Evolutionary conservation across 2,113 vertebrate species (phyloP), one percentile per base, ranked within the genome.

Genomic region (Cyprinodon variegatus): DNA sequence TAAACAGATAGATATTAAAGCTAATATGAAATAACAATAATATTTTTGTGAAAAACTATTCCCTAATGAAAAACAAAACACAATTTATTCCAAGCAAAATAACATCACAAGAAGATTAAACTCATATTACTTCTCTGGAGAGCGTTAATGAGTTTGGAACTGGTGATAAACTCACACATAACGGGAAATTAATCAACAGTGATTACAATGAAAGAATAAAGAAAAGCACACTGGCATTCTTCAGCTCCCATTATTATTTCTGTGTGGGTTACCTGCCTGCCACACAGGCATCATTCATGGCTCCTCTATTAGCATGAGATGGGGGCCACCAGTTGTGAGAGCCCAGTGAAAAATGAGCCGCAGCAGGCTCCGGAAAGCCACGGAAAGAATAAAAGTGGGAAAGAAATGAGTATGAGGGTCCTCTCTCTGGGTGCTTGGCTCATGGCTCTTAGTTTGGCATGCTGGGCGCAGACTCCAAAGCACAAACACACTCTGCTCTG

Each of bases 261-360:
- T 69, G 61, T 70, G 40, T 68, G 73, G 82, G 72, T 74, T 66
- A 36, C 45, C 64, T 13, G 38, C 76, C 39, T 13, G 38, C 76
- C 39, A 37, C 61, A 36, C 17, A 38, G 45, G 66, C 61, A 40
- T 85, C 85, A 80, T 65, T 83, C 76, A 78, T 74, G 39, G 65
- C 76, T 41, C 17, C 73, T 82, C 81, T 75, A 87, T 93, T 91
- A 90, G 82, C 89, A 91, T 91, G 84, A 84, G 85, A 75, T 88
- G 82, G 87, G 87, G 81, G 90, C 90, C 90, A 89, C 89, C 85
- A 86, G 88, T 78, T 65, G 61, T 84, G 85, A 78, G 82, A 86
- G 79, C 84, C 71, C 68, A 38, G 72, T 90, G 91, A 92, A 90
- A 91, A 92, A 92, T 83, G 86, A 84, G 82, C 70, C 87, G 74